phyloP scores from a whole-genome alignment of 2,797 vertebrate genomes.

The Malacoctenus gilli region DNA sequence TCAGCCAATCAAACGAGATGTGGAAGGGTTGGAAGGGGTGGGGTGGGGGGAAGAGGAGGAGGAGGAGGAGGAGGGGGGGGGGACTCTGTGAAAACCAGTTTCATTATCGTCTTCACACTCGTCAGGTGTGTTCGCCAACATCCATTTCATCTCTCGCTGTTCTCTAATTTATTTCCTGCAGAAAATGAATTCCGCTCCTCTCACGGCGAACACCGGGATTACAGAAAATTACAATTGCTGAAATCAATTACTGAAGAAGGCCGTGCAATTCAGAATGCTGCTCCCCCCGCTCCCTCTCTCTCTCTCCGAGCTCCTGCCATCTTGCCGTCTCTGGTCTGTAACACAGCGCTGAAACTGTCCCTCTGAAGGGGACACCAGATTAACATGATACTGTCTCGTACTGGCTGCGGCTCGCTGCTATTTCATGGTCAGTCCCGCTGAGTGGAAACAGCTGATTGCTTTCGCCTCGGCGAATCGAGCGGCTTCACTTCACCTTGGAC shows the following conservation, averaged over 20 bases:
- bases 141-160: slow-evolving; percentile 60
- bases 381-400: slow-evolving; percentile 32
- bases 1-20: slow-evolving; percentile 60
- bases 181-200: slow-evolving; percentile 70
- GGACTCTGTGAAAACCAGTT: slow-evolving; percentile 48
- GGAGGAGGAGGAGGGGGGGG: too few relatives aligned
- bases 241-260: slow-evolving; percentile 69
- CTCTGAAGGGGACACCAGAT: slow-evolving; percentile 35
- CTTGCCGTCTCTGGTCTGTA: slow-evolving; percentile 57
- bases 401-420: slow-evolving; percentile 24
- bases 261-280: slow-evolving; percentile 52
- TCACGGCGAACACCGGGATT: slow-evolving; percentile 58
- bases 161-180: slow-evolving; percentile 67
- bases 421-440: slow-evolving; percentile 31
- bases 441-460: slow-evolving; percentile 35
- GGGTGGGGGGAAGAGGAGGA: too few relatives aligned
- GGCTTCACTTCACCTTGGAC: neutral
- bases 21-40: too few relatives aligned
- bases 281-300: too few relatives aligned
- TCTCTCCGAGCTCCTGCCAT: too few relatives aligned
- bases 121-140: slow-evolving; percentile 71
- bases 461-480: slow-evolving; percentile 5
- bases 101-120: slow-evolving; percentile 57
- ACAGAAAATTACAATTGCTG: slow-evolving; percentile 66
- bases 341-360: slow-evolving; percentile 29